These are phyloP conservation scores for Misgurnus mizolepis DNA, from an alignment of 2,113 vertebrate species.

Conservation along the genomic window DNA sequence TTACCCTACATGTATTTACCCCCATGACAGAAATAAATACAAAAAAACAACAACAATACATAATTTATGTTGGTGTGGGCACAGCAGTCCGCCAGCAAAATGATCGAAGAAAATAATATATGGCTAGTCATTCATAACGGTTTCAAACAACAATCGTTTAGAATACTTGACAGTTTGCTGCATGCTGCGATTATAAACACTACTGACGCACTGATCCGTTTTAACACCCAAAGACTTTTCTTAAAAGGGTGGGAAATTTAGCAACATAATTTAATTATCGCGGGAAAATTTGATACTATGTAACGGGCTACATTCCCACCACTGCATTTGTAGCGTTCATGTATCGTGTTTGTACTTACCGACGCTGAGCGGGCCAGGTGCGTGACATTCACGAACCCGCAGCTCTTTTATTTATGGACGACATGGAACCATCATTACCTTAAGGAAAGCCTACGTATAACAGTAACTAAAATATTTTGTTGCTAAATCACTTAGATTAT, in stretches of 20 bases:
- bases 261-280: not conserved
- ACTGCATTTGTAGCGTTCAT: not conserved
- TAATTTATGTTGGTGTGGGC: not conserved
- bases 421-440: not conserved
- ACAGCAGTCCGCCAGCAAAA: not conserved
- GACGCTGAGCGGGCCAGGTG: not conserved
- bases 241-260: not conserved
- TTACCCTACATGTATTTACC: too few species aligned
- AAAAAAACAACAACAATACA: too few species aligned
- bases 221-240: not conserved
- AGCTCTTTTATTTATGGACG: not conserved
- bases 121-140: too few species aligned
- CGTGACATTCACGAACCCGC: conserved; percentile 1
- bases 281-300: not conserved
- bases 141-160: not conserved
- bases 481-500: not conserved
- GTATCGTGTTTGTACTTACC: conserved; percentile 14
- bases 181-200: not conserved
- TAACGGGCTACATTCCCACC: not conserved
- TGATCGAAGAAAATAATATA: not conserved
- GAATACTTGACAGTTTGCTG: too few species aligned
- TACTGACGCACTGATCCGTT: not conserved
- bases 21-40: too few species aligned
- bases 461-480: not conserved
- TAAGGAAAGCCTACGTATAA: not conserved